These are phyloP conservation scores for Microdon myrmicae DNA, from an alignment of 2,888 invertebrate genomes.

Conservation along the genomic window DNA sequence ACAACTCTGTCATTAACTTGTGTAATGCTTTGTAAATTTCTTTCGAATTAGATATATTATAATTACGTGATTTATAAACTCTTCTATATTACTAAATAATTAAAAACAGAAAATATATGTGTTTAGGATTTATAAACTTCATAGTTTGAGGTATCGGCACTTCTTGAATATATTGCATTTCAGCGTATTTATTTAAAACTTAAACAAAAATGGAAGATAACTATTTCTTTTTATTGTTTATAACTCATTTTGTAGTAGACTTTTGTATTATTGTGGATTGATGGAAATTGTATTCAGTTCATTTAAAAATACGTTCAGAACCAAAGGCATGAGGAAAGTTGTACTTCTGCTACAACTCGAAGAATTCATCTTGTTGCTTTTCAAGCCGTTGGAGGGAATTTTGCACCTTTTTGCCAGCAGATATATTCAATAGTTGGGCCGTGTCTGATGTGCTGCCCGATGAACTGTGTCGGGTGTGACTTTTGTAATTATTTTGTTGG, in stretches of 20 bases:
- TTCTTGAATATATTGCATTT: too few relatives aligned
- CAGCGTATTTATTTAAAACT: too few relatives aligned
- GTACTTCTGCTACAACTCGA: constrained; percentile 82
- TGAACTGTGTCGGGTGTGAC: constrained; percentile 63
- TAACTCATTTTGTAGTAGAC: constrained; percentile 10
- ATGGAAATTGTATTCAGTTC: constrained; percentile 48
- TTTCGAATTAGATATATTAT: too few relatives aligned
- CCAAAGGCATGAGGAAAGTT: constrained; percentile 37
- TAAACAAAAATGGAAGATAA: constrained; percentile 8
- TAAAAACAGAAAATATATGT: too few relatives aligned
- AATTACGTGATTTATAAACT: too few relatives aligned
- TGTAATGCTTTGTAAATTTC: too few relatives aligned
- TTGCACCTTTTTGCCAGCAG: constrained; percentile 82
- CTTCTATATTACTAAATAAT: too few relatives aligned
- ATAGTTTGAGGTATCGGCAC: too few relatives aligned
- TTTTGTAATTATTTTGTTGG: constrained; percentile 57
- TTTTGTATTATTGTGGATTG: too few relatives aligned
- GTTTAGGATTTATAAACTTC: too few relatives aligned
- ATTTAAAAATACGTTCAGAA: constrained; percentile 49
- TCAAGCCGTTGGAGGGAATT: constrained; percentile 84
- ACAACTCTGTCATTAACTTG: too few relatives aligned
- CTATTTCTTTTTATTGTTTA: too few relatives aligned
- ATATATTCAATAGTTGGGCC: constrained; percentile 71
- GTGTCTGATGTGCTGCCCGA: constrained; percentile 70
- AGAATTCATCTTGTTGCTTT: constrained; percentile 88